Evolutionary conservation across 2,797 vertebrate genomes (phyloP).

Genomic region (Sebastes vulpes): DNA sequence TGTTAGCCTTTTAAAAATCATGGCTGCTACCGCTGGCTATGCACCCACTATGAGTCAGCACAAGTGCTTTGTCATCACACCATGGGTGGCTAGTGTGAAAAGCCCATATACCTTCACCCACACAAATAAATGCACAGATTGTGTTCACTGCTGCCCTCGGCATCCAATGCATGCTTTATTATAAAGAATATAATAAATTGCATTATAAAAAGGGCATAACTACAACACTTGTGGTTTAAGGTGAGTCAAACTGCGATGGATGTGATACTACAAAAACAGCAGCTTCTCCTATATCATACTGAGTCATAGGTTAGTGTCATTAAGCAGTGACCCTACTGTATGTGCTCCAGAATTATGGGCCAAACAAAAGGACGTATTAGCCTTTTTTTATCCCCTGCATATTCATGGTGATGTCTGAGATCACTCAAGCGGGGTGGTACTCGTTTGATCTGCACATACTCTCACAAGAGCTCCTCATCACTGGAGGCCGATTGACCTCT

Average conservation of each 20-base stretch:
- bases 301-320: conserved; percentile 43
- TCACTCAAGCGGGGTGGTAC: conserved; percentile 68
- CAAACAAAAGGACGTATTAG: conserved; percentile 73
- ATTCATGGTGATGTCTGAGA: conserved; percentile 71
- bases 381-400: conserved; percentile 64
- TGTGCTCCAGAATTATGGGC: conserved; percentile 58
- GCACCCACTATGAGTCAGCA: conserved; percentile 53
- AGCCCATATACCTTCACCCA: conserved; percentile 29
- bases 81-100: conserved; percentile 44
- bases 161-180: conserved; percentile 11
- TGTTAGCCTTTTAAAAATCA: conserved; percentile 51
- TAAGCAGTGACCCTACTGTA: conserved; percentile 55
- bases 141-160: conserved; percentile 4
- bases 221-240: conserved; percentile 2
- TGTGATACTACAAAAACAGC: conserved; percentile 22
- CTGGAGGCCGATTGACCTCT: conserved; percentile 80
- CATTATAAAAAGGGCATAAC: conserved; percentile 14
- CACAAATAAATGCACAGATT: conserved; percentile 40
- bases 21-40: conserved; percentile 16
- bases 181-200: conserved; percentile 9
- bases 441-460: conserved; percentile 80
- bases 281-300: not conserved
- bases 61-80: conserved; percentile 46
- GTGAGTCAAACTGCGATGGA: conserved; percentile 19
- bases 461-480: conserved; percentile 73